Conservation (phyloP, 2,113 vertebrate genomes). For the Notothenia coriiceps region DNA sequence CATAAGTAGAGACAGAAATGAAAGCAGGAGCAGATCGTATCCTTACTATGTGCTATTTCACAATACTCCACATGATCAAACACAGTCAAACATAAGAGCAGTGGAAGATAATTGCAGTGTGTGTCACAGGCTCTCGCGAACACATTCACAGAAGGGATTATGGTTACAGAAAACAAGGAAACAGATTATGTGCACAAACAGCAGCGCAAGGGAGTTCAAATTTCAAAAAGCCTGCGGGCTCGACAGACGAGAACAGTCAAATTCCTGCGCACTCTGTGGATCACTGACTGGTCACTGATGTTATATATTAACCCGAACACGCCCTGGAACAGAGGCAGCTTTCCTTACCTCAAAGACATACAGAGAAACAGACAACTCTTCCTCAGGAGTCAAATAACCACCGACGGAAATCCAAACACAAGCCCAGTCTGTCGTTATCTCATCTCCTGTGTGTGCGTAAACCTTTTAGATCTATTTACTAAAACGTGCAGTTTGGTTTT, state of each 20-base stretch:
- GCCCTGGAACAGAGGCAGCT: constrained; percentile 7
- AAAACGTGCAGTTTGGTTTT: constrained; percentile 26
- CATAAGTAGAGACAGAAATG: not conserved
- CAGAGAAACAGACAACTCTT: constrained; percentile 35
- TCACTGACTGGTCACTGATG: constrained; percentile 12
- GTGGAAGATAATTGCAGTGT: not conserved
- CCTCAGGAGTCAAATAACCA: constrained; percentile 34
- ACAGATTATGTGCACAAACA: constrained; percentile 7
- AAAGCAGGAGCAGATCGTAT: not conserved
- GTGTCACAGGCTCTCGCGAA: not conserved
- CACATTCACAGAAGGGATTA: not conserved
- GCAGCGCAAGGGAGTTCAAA: constrained; percentile 10
- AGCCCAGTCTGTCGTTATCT: constrained; percentile 15
- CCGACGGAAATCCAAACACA: constrained; percentile 35
- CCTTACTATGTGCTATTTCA: constrained; percentile 5
- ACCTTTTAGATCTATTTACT: constrained; percentile 19
- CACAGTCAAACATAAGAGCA: not conserved
- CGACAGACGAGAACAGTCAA: constrained; percentile 39
- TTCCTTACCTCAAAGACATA: constrained; percentile 63
- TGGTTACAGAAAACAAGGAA: constrained; percentile 21
- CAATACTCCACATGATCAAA: constrained; percentile 7
- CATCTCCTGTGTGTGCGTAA: not conserved
- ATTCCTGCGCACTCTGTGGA: constrained; percentile 47
- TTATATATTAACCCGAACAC: constrained; percentile 57
- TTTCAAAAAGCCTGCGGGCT: constrained; percentile 38